Percentiles rank a stretch among this genome's conserved stretches.
Conservation (phyloP, 2,113 vertebrate genomes). For the Mastomys coucha region DNA sequence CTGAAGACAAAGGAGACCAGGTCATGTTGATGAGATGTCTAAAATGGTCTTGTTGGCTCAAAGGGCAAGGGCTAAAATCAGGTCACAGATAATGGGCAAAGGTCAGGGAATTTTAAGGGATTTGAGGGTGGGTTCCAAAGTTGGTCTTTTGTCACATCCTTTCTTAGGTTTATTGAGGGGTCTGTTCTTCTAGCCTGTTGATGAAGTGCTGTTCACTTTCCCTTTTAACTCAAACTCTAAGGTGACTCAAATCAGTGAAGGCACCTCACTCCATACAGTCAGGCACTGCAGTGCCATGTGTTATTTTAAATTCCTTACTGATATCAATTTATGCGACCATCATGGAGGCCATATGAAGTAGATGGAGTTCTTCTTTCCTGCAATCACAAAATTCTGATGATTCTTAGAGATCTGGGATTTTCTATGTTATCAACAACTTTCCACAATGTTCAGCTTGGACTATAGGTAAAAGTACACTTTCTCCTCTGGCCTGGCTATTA, state of each 20-base stretch:
- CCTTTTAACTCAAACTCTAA: neutral
- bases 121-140: neutral
- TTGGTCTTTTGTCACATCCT: neutral
- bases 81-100: too few relatives aligned
- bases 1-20: neutral
- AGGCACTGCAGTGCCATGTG: fast-evolving
- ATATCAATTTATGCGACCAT: neutral
- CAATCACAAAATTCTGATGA: neutral
- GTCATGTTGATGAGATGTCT: neutral
- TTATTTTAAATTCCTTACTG: neutral
- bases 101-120: neutral
- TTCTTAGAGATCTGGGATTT: slow-evolving; percentile 56
- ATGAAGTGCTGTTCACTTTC: neutral
- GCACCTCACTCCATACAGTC: neutral
- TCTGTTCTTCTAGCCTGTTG: neutral
- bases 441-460: slow-evolving; percentile 42
- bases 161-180: neutral
- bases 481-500: slow-evolving; percentile 29
- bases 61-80: neutral
- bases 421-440: slow-evolving; percentile 27
- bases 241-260: neutral
- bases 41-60: neutral
- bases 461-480: slow-evolving; percentile 63
- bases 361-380: neutral
- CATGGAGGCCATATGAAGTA: neutral